Evolutionary conservation across 2,797 vertebrate species (phyloP).

Genomic region (Coluber constrictor): DNA sequence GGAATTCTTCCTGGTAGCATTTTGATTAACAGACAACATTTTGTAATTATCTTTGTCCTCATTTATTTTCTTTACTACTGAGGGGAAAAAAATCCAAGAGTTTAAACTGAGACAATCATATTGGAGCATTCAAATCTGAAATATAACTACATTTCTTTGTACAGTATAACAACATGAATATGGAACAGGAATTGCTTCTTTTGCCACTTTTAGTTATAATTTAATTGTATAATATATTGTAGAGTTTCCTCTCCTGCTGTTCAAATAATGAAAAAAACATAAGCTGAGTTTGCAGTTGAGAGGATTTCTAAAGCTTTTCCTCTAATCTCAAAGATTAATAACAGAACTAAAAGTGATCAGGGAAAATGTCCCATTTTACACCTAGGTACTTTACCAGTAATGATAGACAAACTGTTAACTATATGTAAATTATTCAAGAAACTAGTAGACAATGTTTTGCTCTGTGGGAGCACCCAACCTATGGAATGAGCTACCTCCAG

Average conservation of each 20-base stretch:
- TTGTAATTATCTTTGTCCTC: neutral
- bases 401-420: neutral
- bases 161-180: neutral
- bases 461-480: too few species aligned
- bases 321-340: constrained; percentile 16
- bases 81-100: constrained; percentile 1
- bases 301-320: neutral
- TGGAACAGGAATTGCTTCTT: neutral
- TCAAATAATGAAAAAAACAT: constrained; percentile 6
- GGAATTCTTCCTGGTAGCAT: neutral
- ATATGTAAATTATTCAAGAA: neutral
- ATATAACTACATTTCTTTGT: neutral
- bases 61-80: neutral
- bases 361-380: neutral
- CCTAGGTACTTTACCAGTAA: neutral
- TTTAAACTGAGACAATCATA: constrained; percentile 1
- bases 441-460: neutral
- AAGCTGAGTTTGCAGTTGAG: constrained; percentile 12
- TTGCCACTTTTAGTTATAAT: constrained; percentile 7
- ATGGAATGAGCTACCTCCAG: too few species aligned
- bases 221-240: constrained; percentile 9
- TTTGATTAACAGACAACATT: constrained; percentile 28
- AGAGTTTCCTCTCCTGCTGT: constrained; percentile 9
- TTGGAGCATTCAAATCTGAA: neutral
- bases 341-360: constrained; percentile 5